These are phyloP conservation scores for Pinctada fucata DNA, from an alignment of 2,888 invertebrate species.

Conservation along the genomic window DNA sequence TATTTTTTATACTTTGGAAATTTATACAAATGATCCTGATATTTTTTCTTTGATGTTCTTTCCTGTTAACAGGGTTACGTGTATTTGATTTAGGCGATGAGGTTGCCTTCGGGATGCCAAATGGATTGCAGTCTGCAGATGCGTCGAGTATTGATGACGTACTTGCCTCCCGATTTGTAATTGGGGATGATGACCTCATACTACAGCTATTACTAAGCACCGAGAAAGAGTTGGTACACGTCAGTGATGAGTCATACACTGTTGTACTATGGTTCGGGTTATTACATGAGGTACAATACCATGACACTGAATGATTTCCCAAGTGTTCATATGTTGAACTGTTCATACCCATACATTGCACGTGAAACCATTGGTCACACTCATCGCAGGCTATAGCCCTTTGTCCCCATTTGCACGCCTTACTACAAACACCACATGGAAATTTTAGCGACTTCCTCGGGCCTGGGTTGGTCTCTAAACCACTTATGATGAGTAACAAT, in stretches of 20 bases:
- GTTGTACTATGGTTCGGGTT: not conserved
- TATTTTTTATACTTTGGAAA: not conserved
- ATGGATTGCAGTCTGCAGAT: too few species aligned
- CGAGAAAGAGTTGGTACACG: not conserved
- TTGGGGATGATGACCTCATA: too few species aligned
- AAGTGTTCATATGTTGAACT: not conserved
- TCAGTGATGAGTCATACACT: not conserved
- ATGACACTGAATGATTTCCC: not conserved
- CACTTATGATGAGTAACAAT: not conserved
- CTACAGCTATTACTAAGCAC: not conserved
- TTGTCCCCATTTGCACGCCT: not conserved
- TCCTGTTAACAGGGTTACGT: not conserved
- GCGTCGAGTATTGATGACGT: too few species aligned
- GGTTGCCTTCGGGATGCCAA: not conserved
- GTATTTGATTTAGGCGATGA: not conserved
- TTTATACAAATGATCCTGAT: not conserved
- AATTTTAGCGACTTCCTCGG: not conserved
- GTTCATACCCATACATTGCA: not conserved
- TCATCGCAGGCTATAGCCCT: not conserved
- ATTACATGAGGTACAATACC: not conserved
- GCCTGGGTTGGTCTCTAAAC: not conserved
- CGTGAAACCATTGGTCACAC: slow-evolving; percentile 1
- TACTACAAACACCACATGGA: not conserved
- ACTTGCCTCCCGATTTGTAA: too few species aligned
- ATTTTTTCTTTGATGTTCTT: not conserved